Conservation (phyloP, 37 sponge, comb jelly and placozoan genomes). For the Geodia barretti region DNA sequence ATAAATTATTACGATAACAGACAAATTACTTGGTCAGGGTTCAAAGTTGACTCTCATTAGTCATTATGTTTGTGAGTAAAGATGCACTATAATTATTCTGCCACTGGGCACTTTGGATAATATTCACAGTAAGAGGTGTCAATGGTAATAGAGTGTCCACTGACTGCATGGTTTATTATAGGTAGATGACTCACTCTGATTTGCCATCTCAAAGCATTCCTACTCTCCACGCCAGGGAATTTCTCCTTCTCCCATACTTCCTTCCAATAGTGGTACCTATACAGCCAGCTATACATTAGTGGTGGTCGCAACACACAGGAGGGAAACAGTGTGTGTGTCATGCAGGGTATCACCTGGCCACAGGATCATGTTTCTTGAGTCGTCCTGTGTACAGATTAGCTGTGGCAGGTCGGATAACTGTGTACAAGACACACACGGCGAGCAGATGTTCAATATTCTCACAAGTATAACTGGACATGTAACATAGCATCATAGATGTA, state of each 20-base stretch:
- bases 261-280: slow-evolving; percentile 77
- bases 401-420: slow-evolving; percentile 69
- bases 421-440: no score
- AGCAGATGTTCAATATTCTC: no score
- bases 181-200: slow-evolving; percentile 71
- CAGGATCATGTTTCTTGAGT: slow-evolving; percentile 69
- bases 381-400: slow-evolving; percentile 64
- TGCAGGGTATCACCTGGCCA: slow-evolving; percentile 37
- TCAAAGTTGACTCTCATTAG: no score
- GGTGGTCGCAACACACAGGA: no score
- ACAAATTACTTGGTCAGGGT: no score
- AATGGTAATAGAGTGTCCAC: neutral
- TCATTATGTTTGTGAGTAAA: no score
- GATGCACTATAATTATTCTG: no score
- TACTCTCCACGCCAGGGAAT: slow-evolving; percentile 69
- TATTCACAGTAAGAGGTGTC: no score
- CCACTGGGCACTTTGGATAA: no score
- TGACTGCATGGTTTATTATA: neutral
- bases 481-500: no score
- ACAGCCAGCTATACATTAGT: neutral
- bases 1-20: neutral
- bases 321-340: no score
- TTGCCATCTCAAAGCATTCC: slow-evolving; percentile 75
- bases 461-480: no score
- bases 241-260: slow-evolving; percentile 61